These are phyloP conservation scores for Macrochelys suwanniensis DNA, from an alignment of 2,797 vertebrate genomes.

Conservation along the genomic window DNA sequence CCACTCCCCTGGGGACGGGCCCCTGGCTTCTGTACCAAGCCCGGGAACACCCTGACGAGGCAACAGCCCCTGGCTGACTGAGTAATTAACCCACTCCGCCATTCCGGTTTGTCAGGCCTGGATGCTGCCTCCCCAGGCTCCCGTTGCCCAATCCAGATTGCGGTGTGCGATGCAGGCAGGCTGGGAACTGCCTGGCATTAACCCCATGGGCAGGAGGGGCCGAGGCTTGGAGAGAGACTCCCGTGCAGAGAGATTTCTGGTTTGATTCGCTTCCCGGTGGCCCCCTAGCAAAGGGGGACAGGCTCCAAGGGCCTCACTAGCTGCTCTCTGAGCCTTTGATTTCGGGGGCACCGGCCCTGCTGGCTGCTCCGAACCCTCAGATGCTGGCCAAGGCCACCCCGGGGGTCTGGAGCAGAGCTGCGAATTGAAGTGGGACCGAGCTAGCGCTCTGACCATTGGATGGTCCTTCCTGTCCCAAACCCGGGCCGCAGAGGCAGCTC, in stretches of 20 bases:
- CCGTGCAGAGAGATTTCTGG: neutral
- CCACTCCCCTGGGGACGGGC: neutral
- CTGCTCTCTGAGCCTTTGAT: neutral
- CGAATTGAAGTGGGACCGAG: accelerated
- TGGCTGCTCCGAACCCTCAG: neutral
- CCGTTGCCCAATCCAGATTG: neutral
- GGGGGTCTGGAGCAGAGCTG: accelerated
- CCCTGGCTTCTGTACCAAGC: neutral
- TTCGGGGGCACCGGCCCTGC: neutral
- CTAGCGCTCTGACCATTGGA: neutral
- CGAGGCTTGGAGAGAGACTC: neutral
- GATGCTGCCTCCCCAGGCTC: neutral
- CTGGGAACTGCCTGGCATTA: neutral
- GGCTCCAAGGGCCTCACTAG: neutral
- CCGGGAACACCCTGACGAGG: neutral
- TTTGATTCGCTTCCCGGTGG: neutral
- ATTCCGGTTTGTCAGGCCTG: neutral
- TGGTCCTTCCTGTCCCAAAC: neutral
- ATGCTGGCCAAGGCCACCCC: neutral
- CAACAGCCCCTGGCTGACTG: neutral
- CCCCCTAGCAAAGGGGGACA: neutral
- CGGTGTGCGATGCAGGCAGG: neutral
- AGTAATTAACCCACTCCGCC: neutral
- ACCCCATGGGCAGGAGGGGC: neutral
- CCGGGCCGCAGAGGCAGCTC: too few species aligned